A percentile compares a stretch with the other conserved stretches of the same genome.
phyloP scores from a whole-genome alignment of 2,888 invertebrate genomes.

The Acanthosepion pharaonis region DNA sequence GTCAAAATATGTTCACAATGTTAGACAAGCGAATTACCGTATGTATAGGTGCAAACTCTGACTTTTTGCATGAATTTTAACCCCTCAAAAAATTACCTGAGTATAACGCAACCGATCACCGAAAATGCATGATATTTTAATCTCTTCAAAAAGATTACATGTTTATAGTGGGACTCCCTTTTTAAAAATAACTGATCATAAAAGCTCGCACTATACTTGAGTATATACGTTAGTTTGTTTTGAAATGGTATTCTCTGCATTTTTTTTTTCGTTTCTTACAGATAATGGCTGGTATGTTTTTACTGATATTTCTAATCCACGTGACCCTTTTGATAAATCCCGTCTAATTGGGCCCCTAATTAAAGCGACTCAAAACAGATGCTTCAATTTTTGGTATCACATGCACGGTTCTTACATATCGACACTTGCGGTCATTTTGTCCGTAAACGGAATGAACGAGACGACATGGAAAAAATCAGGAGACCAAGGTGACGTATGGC shows the following conservation, averaged over 20 bases:
- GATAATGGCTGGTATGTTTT: conserved; percentile 76
- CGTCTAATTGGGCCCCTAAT: conserved; percentile 73
- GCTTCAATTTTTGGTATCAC: conserved; percentile 69
- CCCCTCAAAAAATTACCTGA: too few relatives aligned
- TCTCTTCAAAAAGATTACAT: too few relatives aligned
- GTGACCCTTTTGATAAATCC: conserved; percentile 78
- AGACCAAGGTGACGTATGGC: conserved; percentile 69
- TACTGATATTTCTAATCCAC: conserved; percentile 79
- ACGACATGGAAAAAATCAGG: conserved; percentile 61
- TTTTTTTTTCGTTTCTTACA: conserved; percentile 23
- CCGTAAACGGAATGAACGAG: background rate
- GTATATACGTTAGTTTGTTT: background rate
- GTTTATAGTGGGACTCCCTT: too few relatives aligned
- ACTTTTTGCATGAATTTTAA: too few relatives aligned
- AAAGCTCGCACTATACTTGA: too few relatives aligned
- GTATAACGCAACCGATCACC: too few relatives aligned
- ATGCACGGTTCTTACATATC: conserved; percentile 66
- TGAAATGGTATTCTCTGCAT: background rate
- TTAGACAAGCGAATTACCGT: too few relatives aligned
- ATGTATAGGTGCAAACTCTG: too few relatives aligned
- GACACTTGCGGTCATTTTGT: conserved; percentile 58
- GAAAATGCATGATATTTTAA: too few relatives aligned
- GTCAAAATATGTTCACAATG: too few relatives aligned
- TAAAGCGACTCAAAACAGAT: conserved; percentile 55
- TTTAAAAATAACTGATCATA: too few relatives aligned